Base-by-base conservation (phyloP, 2,888 invertebrate species). In the Apotomis capreana region DNA sequence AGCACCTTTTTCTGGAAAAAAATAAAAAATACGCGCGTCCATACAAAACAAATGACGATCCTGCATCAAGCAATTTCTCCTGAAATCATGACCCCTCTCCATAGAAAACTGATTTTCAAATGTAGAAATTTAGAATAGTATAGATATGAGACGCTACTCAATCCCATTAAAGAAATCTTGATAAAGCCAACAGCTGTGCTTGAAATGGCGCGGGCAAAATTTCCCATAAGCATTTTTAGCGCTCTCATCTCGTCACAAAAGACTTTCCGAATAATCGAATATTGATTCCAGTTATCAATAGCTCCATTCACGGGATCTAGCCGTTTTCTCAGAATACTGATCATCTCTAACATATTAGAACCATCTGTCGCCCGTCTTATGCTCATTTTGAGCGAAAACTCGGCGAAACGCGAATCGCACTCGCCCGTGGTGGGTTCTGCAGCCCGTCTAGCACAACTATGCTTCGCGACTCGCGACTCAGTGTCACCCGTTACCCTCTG, bases 341-440 rank as follows among this genome's bases (percentile, higher is more conserved):
- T 63, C 51, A 51, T 63, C 13, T 69, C 49, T 13, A 37, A 60
- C 46, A 70, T 70, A 54, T 70, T 70, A 46, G 5, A 10, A 8
- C 40, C 70, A 70, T 65, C 70, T 70, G 70, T 36, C 54, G 70
- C 54, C 65, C 52, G 58, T 65, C 60, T 49, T 65, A 65, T 60
- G 65, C 64, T 65, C 46, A 60, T 64, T 70, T 54, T 12, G 46
- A 36, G 52, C 46, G 5, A 61, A 46, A 26, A 26, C 46, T 13
- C 59, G 10, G 26, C 26, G 26, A 36, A 49, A 49, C 49, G 6
- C 12, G 61, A 10, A 49, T 44, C 6, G 46, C 5, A 49, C n/a
- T 44, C 26, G 8, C 6, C 9, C 6, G 58, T 37, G n/a, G n/a
- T 5, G n/a, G 37, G n/a, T 37, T 58, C 55, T 3, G 26, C 2